Evolutionary conservation across 2,888 invertebrate genomes (phyloP).

Genomic region (Teinopalpus imperialis): DNA sequence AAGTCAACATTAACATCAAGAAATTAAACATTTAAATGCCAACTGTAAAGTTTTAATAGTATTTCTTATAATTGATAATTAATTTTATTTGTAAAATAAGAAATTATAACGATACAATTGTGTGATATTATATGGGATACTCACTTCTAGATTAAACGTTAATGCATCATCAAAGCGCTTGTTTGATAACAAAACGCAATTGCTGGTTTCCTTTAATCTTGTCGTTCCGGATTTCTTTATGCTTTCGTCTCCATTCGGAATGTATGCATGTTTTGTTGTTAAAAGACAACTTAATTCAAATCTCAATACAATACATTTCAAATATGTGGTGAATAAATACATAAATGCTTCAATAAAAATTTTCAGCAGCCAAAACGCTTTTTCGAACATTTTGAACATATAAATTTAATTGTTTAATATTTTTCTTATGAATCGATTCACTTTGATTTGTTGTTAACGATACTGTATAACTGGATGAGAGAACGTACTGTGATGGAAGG

Average conservation of each 20-base stretch:
- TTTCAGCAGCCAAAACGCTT: constrained; percentile 9
- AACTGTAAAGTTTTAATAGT: no score
- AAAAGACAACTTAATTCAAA: constrained; percentile 6
- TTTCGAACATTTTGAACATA: constrained; percentile 9
- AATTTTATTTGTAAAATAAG: no score
- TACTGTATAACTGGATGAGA: neutral
- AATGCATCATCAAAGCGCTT: constrained; percentile 16
- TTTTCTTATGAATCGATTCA: no score
- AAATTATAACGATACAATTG: no score
- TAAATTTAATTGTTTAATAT: neutral
- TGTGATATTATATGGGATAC: no score
- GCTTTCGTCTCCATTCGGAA: constrained; percentile 10
- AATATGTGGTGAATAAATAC: constrained; percentile 8
- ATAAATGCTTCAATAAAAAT: constrained; percentile 12
- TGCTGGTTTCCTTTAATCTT: neutral
- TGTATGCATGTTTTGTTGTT: constrained; percentile 6
- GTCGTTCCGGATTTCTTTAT: neutral
- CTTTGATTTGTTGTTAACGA: constrained; percentile 9
- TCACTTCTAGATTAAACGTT: neutral
- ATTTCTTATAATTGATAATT: no score
- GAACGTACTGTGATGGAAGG: constrained; percentile 6
- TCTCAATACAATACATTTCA: constrained; percentile 1
- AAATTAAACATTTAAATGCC: no score
- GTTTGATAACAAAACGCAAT: constrained; percentile 16
- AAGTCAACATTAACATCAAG: no score